phyloP scores from a whole-genome alignment of 1,140 invertebrate genomes.

The Heterodera carotae region DNA sequence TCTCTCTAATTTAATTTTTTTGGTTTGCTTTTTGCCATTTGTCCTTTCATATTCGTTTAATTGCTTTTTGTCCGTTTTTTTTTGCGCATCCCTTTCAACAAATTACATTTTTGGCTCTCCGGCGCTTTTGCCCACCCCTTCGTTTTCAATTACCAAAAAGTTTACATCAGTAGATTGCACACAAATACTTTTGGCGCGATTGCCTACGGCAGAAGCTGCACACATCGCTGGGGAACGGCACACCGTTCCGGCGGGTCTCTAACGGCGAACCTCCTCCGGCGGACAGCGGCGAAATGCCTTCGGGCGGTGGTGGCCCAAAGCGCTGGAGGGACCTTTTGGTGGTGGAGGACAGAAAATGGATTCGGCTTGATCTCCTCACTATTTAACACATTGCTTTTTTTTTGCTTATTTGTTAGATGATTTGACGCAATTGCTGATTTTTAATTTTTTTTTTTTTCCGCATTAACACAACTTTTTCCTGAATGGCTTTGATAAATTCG shows the following conservation, averaged over 20 bases:
- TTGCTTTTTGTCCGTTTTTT: neutral
- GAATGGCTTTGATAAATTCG: constrained; percentile 1
- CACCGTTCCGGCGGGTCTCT: neutral
- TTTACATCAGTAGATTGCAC: neutral
- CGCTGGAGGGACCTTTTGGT: constrained; percentile 8
- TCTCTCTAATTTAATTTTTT: constrained; percentile 2
- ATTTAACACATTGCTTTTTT: neutral
- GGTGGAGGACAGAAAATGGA: constrained; percentile 9
- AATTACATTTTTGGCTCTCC: constrained; percentile 6
- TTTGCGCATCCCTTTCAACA: neutral
- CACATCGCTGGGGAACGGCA: neutral
- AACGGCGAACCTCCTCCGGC: neutral
- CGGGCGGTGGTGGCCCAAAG: constrained; percentile 3
- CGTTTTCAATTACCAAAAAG: neutral
- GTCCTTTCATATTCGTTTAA: constrained; percentile 31
- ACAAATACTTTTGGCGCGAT: constrained; percentile 31
- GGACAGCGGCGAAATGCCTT: constrained; percentile 10
- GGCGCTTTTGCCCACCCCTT: neutral
- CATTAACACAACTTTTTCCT: neutral
- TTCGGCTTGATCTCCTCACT: neutral
- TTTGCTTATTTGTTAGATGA: neutral
- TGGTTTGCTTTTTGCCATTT: constrained; percentile 10
- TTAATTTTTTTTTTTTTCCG: neutral
- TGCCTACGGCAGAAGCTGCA: constrained; percentile 12
- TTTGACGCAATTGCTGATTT: too few relatives aligned